Base-by-base conservation (phyloP, 2,888 invertebrate species). In the Glaucopsyche alexis region DNA sequence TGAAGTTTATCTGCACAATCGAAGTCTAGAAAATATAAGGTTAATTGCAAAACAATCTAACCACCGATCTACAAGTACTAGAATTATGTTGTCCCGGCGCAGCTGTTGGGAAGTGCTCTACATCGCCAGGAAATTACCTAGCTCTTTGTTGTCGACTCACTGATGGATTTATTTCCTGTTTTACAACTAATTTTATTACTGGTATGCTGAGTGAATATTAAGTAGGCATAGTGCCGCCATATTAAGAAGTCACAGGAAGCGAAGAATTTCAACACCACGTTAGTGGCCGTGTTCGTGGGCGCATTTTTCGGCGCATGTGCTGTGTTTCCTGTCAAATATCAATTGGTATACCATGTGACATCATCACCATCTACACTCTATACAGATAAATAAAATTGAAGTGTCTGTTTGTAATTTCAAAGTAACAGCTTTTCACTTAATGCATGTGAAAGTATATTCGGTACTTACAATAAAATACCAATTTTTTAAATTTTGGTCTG, bases 41-140 rank as follows among this genome's bases (percentile, higher is more conserved):
- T 29, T 70, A 49, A 70, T 70, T 49, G 29, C 60, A 60, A 60
- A 66, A 66, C 66, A 66, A 66, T 66, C 66, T 60, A 38, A 16
- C 14, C 42, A 66, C 9, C 76, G 71, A 71, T 71, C 76, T 76
- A 73, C 75, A 74, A 73, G 73, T 66, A 52, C 72, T 74, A 55
- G 75, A 73, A 78, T 76, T 76, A 78, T 72, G 72, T 74, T 75
- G 76, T 76, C 74, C 55, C 72, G 69, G 69, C 16, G 60, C 72
- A 72, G 65, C 65, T 72, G 67, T 55, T 16, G 50, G 66, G 66
- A 71, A 69, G 47, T 75, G 74, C 73, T 75, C 71, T 66, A 71
- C 78, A 75, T 79, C 74, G 72, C 76, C 65, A 81, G 85, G 85
- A 85, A 84, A 86, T 86, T 84, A 85, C 82, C 81, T 83, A 79